Base-by-base conservation (phyloP, 2,113 vertebrate genomes). In the Alectura lathami region DNA sequence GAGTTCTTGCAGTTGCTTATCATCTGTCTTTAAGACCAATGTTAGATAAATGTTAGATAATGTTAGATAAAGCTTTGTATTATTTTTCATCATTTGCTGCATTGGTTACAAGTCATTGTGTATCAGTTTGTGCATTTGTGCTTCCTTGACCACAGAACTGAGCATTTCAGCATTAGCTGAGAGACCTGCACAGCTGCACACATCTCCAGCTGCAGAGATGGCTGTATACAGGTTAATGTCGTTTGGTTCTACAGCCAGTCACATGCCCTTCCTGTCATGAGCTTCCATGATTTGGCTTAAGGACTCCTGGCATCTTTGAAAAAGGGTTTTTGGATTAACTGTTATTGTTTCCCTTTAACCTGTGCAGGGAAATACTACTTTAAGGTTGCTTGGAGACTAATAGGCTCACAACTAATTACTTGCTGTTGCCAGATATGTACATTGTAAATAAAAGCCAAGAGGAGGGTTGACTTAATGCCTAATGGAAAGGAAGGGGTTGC, bases 211-310 rank as follows among this genome's bases (percentile, higher is more conserved):
- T 69, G 36, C 40, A 64, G 69, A 40, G 24, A 53, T 32, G 23
- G 36, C 57, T 62, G 34, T 38, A 86, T 60, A n/a, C 92, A 96
- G 88, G 88, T 85, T 84, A 92, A n/a, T n/a, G 66, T 60, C 78
- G 93, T 59, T 81, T 82, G 69, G 66, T 89, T 88, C 91, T 91
- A 53, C 79, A 69, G 63, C 83, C 1, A 68, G 69, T 86, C 62
- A 82, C 90, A 88, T 76, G 56, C 60, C 32, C 91, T 84, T 80
- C 53, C 62, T 90, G 59, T 62, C n/a, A 56, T 84, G 80, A 95
- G 88, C 90, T 92, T 91, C 82, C 60, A 92, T 82, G 83, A 73
- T 76, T 83, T 95, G 88, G 96, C 96, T 94, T 93, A 96, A 96
- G 74, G 40, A 34, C 86, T 93, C 38, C 60, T 97, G 95, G 94